Base-by-base conservation (phyloP, 2,797 vertebrate genomes). In the Gambelia wislizenii region DNA sequence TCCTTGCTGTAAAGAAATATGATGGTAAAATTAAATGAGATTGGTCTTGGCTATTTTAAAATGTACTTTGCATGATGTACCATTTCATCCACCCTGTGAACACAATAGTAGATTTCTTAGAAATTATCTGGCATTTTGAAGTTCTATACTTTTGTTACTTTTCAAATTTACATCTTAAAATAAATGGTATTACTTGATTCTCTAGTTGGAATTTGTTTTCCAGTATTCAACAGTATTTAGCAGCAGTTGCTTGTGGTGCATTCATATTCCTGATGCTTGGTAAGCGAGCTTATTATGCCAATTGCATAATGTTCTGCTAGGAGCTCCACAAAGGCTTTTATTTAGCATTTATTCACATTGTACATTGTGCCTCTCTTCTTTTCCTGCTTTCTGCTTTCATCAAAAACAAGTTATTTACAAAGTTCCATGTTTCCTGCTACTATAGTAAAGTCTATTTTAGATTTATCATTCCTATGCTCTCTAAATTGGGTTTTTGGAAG, bases 171-270 rank as follows among this genome's bases (percentile, higher is more conserved):
- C 39, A 36, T 59, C 33, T 91, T 91, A 79, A 27, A 89, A 27
- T 8, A 91, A 49, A 2, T 0, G 0, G 94, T 33, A 42, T 36
- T 59, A 27, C 87, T 54, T 10, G 75, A 69, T 83, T 83, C 85
- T 79, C 6, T 81, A 67, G 77, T 59, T 89, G 52, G 27, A 84
- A 39, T 88, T 4, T 89, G 67, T 13, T 90, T 91, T n/a, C 64
- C 92, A 90, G 56, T 89, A 33, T 81, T 89, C 18, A 67, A n/a
- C n/a, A n/a, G n/a, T n/a, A 33, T 56, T 88, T 13, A 91, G 10
- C 39, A 61, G 90, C 67, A 89, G 78, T 91, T 90, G 76, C 91
- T 93, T 94, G 36, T 87, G 91, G 33, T 69, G 61, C 7, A 27
- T 78, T 83, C 89, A 89, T 91, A 10, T n/a, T 49, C 0, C 59